Evolutionary conservation across 2,888 invertebrate species (phyloP), one percentile per base, ranked within the genome.

Genomic region (Xestia sexstrigata): DNA sequence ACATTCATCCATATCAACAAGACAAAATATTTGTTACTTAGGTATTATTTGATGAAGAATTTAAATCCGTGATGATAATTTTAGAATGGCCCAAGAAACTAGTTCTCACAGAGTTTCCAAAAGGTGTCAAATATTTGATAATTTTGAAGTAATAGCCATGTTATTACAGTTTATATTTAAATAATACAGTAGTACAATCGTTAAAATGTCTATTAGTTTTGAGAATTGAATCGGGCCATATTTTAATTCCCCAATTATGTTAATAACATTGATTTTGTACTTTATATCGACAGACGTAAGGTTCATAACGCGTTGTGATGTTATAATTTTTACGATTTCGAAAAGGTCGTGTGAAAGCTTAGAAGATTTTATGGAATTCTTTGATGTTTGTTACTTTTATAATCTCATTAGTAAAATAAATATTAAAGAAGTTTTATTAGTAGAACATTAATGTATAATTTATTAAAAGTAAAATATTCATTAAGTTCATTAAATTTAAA

Each of bases 161-260:
- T 65, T 65, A 76, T 70, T 70, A 70, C 15, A 68, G 60, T 63
- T 49, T 60, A 11, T 42, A 75, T 85, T 65, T 67, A 49, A 74
- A 79, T 77, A 85, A 78, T 73, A 77, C 79, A 60, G 78, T 79
- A 87, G 76, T 76, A n/a, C 30, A n/a, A 49, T 69, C 79, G 49
- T 82, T 73, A 78, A 76, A 74, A 67, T 77, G 65, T 67, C 66
- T 72, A 68, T 78, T 70, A 58, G 39, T 47, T 71, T 70, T 67
- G 47, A 47, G 20, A 78, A 82, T 78, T 72, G 20, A 65, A 77
- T 78, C 49, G 49, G 49, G 30, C 45, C 17, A 49, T 81, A 78
- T 76, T 72, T 79, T 30, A 87, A 20, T 35, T 20, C 8, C n/a
- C 23, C 66, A 62, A 63, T 81, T 39, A 72, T 42, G 11, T n/a